Evolutionary conservation across 30 jellyfish, hydroid and myxozoan genomes (phyloP), one percentile per base, ranked within the genome.

Genomic region (Pelagia noctiluca): DNA sequence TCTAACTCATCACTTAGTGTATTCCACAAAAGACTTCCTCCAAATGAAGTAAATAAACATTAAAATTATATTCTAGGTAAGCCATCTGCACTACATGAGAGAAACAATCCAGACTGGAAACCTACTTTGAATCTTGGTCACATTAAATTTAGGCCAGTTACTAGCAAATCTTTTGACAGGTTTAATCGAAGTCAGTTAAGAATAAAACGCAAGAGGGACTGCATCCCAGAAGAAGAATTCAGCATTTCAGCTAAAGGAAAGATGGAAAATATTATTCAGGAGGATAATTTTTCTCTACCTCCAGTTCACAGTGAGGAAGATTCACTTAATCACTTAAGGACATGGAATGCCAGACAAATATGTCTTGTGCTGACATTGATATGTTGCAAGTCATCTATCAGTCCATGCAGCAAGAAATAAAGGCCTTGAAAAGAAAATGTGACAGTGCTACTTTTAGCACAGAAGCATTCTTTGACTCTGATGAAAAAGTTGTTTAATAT

Each of bases 391-490:
- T 33, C 25, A 33, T 19, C 21, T 53, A 33, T 53, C 69, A 53
- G 21, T 29, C 69, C 21, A 19, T 53, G 69, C 69, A 53, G 25
- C 21, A 53, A 53, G 5, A 53, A 53, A 19, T 66, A 21, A 25
- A 66, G 61, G 36, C n/a, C 30, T 66, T 25, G 26, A 66, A 31
- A 32, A 66, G 36, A 25, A 25, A 34, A 26, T 5, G 23, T 12
- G 80, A 33, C n/a, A 66, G 36, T 66, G 23, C 47, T 66, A 31
- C 80, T 66, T 66, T 66, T 66, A 61, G 80, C 83, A 71, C 67
- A 16, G 87, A 75, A 75, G 75, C 76, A 3, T 75, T 38, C 62
- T 50, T 75, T 50, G 76, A 75, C 48, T 50, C 62, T 11, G 87
- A 75, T 32, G 77, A 49, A 19, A 75, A 54, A 75, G 87, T 75